Percentiles rank a stretch among this genome's conserved stretches.
Evolutionary conservation across 2,888 invertebrate genomes (phyloP).

Genomic region (Pollenia angustigena): DNA sequence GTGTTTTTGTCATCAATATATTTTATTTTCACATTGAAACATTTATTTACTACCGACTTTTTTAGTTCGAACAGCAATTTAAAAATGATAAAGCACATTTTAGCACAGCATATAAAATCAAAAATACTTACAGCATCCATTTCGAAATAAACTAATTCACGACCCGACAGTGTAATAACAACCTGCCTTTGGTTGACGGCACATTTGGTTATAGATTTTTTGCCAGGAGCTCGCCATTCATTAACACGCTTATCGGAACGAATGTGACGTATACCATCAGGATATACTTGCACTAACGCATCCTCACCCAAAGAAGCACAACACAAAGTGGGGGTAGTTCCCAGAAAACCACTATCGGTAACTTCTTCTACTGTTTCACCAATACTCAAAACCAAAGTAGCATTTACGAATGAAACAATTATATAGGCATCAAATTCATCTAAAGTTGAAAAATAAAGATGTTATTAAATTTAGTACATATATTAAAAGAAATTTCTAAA

Average conservation of each 20-base stretch:
- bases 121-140: slow-evolving; percentile 96
- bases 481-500: not conserved
- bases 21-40: not conserved
- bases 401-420: slow-evolving; percentile 99
- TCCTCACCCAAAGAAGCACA: slow-evolving; percentile 99
- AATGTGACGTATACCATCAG: slow-evolving; percentile 99
- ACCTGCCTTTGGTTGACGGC: slow-evolving; percentile 99
- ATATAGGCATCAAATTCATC: slow-evolving; percentile 99
- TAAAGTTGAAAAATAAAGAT: slow-evolving; percentile 83
- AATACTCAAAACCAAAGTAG: slow-evolving; percentile 98
- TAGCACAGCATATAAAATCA: not conserved
- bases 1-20: slow-evolving; percentile 83
- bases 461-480: not conserved
- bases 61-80: too few relatives aligned
- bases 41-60: too few relatives aligned
- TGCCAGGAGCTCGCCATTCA: slow-evolving; percentile 99
- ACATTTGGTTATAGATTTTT: slow-evolving; percentile 98
- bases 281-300: slow-evolving; percentile 99
- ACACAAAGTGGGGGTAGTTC: slow-evolving; percentile 99
- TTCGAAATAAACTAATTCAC: slow-evolving; percentile 99
- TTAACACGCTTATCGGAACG: slow-evolving; percentile 98
- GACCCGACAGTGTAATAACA: slow-evolving; percentile 98
- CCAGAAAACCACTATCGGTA: slow-evolving; percentile 99
- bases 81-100: too few relatives aligned
- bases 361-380: slow-evolving; percentile 99